A percentile compares a stretch with the other conserved stretches of the same genome.
phyloP scores from a whole-genome alignment of 2,113 vertebrate species.

The Eubucco bourcierii region DNA sequence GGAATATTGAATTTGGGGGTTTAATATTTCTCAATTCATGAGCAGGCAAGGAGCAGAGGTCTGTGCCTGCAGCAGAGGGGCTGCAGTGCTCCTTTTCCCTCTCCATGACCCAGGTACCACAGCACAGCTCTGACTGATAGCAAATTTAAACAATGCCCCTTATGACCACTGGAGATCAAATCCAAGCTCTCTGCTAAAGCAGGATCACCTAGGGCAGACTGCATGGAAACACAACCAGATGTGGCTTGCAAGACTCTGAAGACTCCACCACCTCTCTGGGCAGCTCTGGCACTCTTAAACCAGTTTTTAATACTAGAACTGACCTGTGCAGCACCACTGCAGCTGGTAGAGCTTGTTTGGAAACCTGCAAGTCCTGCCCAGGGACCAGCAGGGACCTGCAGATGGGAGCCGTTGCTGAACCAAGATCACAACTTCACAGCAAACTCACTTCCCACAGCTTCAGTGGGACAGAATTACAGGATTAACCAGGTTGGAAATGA shows the following conservation, averaged over 20 bases:
- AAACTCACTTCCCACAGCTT: accelerated
- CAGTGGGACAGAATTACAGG: too few relatives aligned
- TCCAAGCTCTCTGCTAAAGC: too few relatives aligned
- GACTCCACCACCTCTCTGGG: too few relatives aligned
- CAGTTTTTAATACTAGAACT: not conserved
- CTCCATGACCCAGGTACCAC: not conserved
- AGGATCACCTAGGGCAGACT: too few relatives aligned
- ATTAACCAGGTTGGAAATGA: too few relatives aligned
- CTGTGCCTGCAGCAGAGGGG: not conserved
- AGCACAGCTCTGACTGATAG: not conserved
- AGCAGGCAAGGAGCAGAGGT: not conserved
- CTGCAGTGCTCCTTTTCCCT: not conserved
- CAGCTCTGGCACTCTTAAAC: too few relatives aligned
- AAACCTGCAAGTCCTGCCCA: not conserved
- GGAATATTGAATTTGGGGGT: not conserved
- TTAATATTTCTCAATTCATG: not conserved
- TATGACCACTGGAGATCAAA: too few relatives aligned
- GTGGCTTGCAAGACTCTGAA: too few relatives aligned
- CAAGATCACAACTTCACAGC: not conserved
- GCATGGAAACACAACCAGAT: too few relatives aligned
- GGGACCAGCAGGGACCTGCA: not conserved
- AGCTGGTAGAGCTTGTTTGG: not conserved
- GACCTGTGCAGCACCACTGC: not conserved
- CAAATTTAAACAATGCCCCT: not conserved
- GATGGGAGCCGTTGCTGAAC: accelerated